Base-by-base conservation (phyloP, 23 tunicate genomes). In the Pegea sp. region DNA sequence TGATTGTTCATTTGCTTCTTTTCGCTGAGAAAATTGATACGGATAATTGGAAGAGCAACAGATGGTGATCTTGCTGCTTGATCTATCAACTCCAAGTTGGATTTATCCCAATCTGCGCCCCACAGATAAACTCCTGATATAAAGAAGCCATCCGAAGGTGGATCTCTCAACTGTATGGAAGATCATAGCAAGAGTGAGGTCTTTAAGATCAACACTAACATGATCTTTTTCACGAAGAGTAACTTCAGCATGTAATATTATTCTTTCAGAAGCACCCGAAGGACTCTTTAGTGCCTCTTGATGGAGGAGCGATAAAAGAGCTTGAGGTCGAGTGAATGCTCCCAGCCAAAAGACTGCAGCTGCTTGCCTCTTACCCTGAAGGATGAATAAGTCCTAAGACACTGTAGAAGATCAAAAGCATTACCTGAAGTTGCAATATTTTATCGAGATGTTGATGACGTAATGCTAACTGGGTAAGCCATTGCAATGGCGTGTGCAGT, bases 161-260 rank as follows among this genome's bases (percentile, higher is more conserved):
- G 95, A 30, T 84, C 95, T 3, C 95, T 76, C 4, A 84, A 51
- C 95, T 84, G n/a, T n/a, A n/a, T n/a, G n/a, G n/a, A n/a, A n/a
- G n/a, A n/a, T n/a, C n/a, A n/a, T n/a, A n/a, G n/a, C n/a, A n/a
- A n/a, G n/a, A n/a, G n/a, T 0, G 0, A 42, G 0, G 19, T 42
- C 19, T 42, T 42, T 18, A 42, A 42, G 19, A 42, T 42, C 48
- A n/a, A n/a, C n/a, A 53, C 74, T 61, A 33, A 84, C 95, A 53
- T 84, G 95, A 67, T 84, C 95, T 63, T 84, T 84, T 26, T 84
- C 95, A 42, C 95, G 24, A 42, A 73, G 95, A 13, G 95, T 84
- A 13, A 84, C 64, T 61, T 84, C 95, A 16, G 57, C 63, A 30
- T 84, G 81, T 33, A 73, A 62, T 18, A 73, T 68, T 11, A 84